A percentile compares a stretch with the other conserved stretches of the same genome.
These are phyloP conservation scores for Sceloporus undulatus DNA, from an alignment of 2,113 vertebrate genomes.

Conservation along the genomic window DNA sequence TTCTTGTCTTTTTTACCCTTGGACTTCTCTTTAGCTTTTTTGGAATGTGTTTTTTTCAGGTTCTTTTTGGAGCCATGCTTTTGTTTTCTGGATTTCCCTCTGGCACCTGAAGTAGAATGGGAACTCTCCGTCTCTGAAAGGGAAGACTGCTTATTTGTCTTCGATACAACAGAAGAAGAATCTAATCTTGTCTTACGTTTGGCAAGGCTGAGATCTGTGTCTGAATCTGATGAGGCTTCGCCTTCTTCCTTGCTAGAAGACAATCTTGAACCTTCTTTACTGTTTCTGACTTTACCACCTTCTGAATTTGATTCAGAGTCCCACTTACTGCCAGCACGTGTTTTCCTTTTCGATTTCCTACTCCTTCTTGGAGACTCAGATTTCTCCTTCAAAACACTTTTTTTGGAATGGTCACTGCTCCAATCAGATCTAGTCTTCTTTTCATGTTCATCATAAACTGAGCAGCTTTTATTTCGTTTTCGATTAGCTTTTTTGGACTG, in stretches of 20 bases:
- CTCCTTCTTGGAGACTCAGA: slow-evolving; percentile 57
- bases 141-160: slow-evolving; percentile 42
- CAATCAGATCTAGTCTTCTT: slow-evolving; percentile 73
- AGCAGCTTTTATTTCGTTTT: slow-evolving; percentile 69
- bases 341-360: slow-evolving; percentile 73
- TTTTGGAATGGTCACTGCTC: slow-evolving; percentile 78
- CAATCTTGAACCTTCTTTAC: slow-evolving; percentile 62
- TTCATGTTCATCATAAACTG: slow-evolving; percentile 55
- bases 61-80: slow-evolving; percentile 81
- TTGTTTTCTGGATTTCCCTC: slow-evolving; percentile 83
- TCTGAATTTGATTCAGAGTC: slow-evolving; percentile 90
- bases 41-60: slow-evolving; percentile 77
- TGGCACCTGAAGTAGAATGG: slow-evolving; percentile 55
- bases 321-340: slow-evolving; percentile 82
- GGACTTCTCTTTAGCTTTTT: slow-evolving; percentile 80
- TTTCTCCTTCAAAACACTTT: slow-evolving; percentile 67
- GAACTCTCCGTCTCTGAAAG: slow-evolving; percentile 71
- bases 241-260: slow-evolving; percentile 94
- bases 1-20: slow-evolving; percentile 91
- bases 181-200: slow-evolving; percentile 60
- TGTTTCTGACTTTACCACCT: slow-evolving; percentile 62
- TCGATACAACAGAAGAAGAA: slow-evolving; percentile 52
- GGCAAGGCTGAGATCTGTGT: slow-evolving; percentile 70
- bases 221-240: slow-evolving; percentile 92
- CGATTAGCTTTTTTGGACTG: slow-evolving; percentile 46